Conservation (phyloP, 2,888 invertebrate species). For the Meliscaeva auricollis region DNA sequence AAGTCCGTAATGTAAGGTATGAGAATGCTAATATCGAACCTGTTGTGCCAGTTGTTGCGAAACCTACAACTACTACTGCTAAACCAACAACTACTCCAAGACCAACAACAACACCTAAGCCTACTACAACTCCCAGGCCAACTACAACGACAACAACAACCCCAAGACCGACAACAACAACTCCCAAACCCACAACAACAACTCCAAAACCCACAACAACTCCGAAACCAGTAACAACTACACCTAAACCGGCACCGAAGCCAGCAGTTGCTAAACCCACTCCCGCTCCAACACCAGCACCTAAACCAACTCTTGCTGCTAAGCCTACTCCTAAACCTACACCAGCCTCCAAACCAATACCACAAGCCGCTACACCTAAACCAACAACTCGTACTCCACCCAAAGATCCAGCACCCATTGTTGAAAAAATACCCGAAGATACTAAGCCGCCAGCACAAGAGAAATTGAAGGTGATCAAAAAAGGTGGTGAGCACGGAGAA, state of each 20-base stretch:
- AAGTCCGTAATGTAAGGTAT: conserved; percentile 82
- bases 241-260: conserved; percentile 76
- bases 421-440: conserved; percentile 86
- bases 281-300: conserved; percentile 77
- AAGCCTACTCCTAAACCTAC: conserved; percentile 64
- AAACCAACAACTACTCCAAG: conserved; percentile 74
- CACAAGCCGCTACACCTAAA: conserved; percentile 76
- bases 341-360: conserved; percentile 75
- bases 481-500: conserved; percentile 84
- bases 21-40: conserved; percentile 81
- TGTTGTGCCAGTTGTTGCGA: conserved; percentile 77
- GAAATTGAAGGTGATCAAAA: conserved; percentile 87
- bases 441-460: conserved; percentile 85
- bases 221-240: conserved; percentile 63
- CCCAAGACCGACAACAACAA: conserved; percentile 73
- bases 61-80: conserved; percentile 77
- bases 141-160: conserved; percentile 73
- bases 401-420: conserved; percentile 84
- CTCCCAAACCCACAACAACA: conserved; percentile 78
- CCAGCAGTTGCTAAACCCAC: conserved; percentile 77
- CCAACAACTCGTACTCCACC: conserved; percentile 79
- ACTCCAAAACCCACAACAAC: conserved; percentile 71
- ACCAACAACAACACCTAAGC: conserved; percentile 75
- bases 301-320: conserved; percentile 72
- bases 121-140: conserved; percentile 77